A percentile compares a stretch with the other conserved stretches of the same genome.
Conservation (phyloP, 2,113 vertebrate genomes). For the Phodopus roborovskii region DNA sequence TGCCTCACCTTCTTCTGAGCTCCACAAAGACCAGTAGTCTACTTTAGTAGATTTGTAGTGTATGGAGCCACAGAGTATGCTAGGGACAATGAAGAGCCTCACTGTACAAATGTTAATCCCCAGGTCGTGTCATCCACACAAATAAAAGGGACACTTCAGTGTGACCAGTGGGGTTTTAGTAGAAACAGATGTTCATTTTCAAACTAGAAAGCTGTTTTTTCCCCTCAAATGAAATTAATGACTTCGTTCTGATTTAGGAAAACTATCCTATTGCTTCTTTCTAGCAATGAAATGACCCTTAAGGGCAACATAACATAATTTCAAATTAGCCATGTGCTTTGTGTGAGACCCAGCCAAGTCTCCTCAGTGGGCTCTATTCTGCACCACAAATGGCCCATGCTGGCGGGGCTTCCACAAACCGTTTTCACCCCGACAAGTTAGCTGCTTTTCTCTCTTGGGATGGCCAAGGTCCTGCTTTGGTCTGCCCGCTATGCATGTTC, state of each 20-base stretch:
- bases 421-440: background rate
- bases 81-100: accelerated
- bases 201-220: background rate
- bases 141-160: accelerated
- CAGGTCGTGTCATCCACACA: accelerated
- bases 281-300: background rate
- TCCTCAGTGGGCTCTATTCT: accelerated
- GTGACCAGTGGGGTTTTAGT: too few relatives aligned
- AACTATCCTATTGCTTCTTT: background rate
- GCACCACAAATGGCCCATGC: background rate
- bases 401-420: background rate
- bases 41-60: accelerated
- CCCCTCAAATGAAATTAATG: background rate
- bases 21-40: accelerated
- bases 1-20: accelerated
- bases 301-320: background rate
- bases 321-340: background rate
- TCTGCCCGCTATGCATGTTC: too few relatives aligned
- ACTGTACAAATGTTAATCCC: accelerated
- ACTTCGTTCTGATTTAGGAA: background rate
- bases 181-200: background rate
- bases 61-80: accelerated
- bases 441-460: background rate
- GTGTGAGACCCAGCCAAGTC: background rate
- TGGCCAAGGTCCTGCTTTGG: background rate